A percentile compares a stretch with the other conserved stretches of the same genome.
Evolutionary conservation across 2,888 invertebrate species (phyloP).

Genomic region (Maniola hyperantus): DNA sequence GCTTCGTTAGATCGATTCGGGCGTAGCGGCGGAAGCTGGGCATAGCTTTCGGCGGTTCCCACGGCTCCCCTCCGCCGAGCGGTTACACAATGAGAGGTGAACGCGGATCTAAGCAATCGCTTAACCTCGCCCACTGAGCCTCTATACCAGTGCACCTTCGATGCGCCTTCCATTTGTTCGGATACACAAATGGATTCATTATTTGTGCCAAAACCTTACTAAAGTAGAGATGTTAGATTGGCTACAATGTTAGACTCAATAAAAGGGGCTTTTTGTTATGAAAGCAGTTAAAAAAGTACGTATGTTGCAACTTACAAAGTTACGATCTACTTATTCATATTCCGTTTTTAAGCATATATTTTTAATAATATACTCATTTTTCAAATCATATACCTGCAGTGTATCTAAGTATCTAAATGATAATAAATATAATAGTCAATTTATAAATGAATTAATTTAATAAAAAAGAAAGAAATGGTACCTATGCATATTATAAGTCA

Average conservation of each 20-base stretch:
- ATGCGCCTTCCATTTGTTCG: conserved; percentile 44
- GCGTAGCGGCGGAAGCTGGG: conserved; percentile 76
- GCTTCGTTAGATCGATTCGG: conserved; percentile 74
- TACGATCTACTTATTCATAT: no score
- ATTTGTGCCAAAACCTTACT: not conserved
- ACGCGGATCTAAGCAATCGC: conserved; percentile 83
- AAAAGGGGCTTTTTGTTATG: not conserved
- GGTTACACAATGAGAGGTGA: conserved; percentile 82
- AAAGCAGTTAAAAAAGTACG: not conserved
- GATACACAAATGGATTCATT: conserved; percentile 19
- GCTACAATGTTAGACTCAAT: not conserved
- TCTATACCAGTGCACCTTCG: conserved; percentile 51
- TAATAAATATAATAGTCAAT: no score
- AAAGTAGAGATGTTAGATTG: not conserved
- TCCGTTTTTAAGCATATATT: no score
- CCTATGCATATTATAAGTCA: not conserved
- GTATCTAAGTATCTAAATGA: no score
- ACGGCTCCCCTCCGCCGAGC: conserved; percentile 56
- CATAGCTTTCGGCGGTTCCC: conserved; percentile 81
- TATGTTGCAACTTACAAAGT: no score
- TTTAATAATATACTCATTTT: no score
- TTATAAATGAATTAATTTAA: no score
- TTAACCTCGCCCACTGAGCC: conserved; percentile 81
- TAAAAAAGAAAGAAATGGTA: no score
- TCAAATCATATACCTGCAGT: no score